Evolutionary conservation across 1,140 invertebrate species (phyloP).

Genomic region (Paralvinella palmiformis): DNA sequence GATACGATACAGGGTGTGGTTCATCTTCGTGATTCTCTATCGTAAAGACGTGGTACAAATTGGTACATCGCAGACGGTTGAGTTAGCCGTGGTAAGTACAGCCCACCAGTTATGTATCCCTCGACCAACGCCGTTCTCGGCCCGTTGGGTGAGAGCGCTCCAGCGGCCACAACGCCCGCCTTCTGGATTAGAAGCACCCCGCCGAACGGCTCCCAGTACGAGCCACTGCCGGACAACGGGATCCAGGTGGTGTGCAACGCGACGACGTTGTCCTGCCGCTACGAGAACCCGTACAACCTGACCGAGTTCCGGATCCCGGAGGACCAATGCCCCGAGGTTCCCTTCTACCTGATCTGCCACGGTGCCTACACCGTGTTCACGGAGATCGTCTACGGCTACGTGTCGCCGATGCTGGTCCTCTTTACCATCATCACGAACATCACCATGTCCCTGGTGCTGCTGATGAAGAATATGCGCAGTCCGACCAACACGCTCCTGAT

Average conservation of each 20-base stretch:
- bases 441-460: slow-evolving; percentile 17
- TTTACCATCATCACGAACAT: slow-evolving; percentile 20
- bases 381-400: slow-evolving; percentile 34
- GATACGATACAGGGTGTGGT: no score
- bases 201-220: not conserved
- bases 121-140: no score
- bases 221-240: not conserved
- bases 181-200: no score
- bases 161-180: no score
- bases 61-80: no score
- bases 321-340: not conserved
- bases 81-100: no score
- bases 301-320: not conserved
- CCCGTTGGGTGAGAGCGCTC: no score
- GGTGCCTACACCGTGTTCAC: no score
- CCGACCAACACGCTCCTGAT: slow-evolving; percentile 16
- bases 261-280: not conserved
- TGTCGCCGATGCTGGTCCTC: slow-evolving; percentile 20
- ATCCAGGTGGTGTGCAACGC: not conserved
- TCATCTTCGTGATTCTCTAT: no score
- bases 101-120: no score
- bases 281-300: not conserved
- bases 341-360: no score
- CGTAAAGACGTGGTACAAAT: no score
- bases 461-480: slow-evolving; percentile 17